Percentiles rank a stretch among this genome's conserved stretches.
These are phyloP conservation scores for Drosophila atripex DNA, from an alignment of 2,888 invertebrate species.

Conservation along the genomic window DNA sequence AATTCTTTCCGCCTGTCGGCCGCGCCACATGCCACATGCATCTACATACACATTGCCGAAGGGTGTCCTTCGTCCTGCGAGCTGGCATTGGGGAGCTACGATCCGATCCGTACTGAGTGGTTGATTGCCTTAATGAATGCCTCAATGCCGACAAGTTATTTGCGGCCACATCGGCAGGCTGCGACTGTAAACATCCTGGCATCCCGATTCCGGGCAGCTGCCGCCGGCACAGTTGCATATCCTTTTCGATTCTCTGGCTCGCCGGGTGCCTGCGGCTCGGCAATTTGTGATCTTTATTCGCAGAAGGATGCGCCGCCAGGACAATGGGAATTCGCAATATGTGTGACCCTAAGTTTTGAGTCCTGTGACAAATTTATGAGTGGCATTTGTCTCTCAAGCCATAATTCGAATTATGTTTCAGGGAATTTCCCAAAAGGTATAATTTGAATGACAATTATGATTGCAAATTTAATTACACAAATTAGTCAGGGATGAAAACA, in stretches of 20 bases:
- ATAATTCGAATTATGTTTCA: background rate
- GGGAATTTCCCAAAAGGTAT: background rate
- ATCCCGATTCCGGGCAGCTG: constrained; percentile 18
- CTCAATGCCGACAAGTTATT: constrained; percentile 56
- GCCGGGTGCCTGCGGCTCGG: background rate
- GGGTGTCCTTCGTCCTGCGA: constrained; percentile 13
- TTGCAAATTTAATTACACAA: background rate
- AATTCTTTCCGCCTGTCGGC: constrained; percentile 45
- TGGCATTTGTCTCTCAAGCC: constrained; percentile 1
- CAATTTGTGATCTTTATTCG: constrained; percentile 15
- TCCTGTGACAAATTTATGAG: background rate
- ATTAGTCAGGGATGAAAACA: no score
- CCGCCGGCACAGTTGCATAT: constrained; percentile 25
- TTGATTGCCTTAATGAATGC: constrained; percentile 71
- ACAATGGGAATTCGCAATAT: constrained; percentile 7
- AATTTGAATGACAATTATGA: constrained; percentile 1
- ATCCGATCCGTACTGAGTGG: constrained; percentile 49
- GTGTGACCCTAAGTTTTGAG: background rate
- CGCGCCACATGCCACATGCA: constrained; percentile 4
- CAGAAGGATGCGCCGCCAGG: constrained; percentile 12
- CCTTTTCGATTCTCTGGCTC: constrained; percentile 7
- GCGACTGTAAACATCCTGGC: constrained; percentile 28
- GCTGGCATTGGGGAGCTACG: constrained; percentile 5
- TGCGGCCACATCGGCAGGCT: constrained; percentile 23
- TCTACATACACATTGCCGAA: background rate